Evolutionary conservation across 2,797 vertebrate species (phyloP).

Genomic region (Philypnodon macrostomus): DNA sequence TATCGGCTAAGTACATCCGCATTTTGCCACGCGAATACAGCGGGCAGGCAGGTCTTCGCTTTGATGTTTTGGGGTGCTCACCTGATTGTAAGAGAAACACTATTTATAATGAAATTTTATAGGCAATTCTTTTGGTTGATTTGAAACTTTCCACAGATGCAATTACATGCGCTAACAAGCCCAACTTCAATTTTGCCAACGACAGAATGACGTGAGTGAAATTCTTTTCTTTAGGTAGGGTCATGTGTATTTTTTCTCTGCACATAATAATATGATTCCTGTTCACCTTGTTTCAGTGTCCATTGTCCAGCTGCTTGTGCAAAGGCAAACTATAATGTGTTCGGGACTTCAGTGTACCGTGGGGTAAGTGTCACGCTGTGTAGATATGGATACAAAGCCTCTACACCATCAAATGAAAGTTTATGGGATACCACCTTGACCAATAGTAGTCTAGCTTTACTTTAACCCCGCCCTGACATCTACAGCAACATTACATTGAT

Average conservation of each 20-base stretch:
- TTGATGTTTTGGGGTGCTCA: slow-evolving; percentile 77
- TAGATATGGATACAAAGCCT: too few relatives aligned
- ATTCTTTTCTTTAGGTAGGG: background rate
- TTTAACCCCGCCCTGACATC: too few relatives aligned
- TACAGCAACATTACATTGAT: too few relatives aligned
- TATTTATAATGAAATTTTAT: background rate
- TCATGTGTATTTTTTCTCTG: background rate
- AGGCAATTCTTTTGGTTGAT: background rate
- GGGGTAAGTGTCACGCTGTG: slow-evolving; percentile 59
- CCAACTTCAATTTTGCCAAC: slow-evolving; percentile 59
- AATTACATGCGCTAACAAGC: slow-evolving; percentile 57
- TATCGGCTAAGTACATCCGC: slow-evolving; percentile 67
- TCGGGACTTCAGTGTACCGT: slow-evolving; percentile 68
- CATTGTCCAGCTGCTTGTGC: slow-evolving; percentile 77
- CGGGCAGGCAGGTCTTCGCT: slow-evolving; percentile 67
- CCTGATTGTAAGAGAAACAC: slow-evolving; percentile 69
- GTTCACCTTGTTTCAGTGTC: slow-evolving; percentile 64
- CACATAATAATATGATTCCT: background rate
- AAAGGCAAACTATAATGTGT: slow-evolving; percentile 55
- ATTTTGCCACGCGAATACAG: slow-evolving; percentile 66
- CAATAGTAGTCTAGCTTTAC: too few relatives aligned
- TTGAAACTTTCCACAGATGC: slow-evolving; percentile 64
- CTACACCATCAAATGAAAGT: too few relatives aligned
- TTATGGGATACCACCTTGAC: too few relatives aligned
- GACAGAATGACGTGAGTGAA: slow-evolving; percentile 69